A percentile compares a stretch with the other conserved stretches of the same genome.
Conservation (phyloP, 1,140 invertebrate genomes). For the Muscidifurax raptorellus region DNA sequence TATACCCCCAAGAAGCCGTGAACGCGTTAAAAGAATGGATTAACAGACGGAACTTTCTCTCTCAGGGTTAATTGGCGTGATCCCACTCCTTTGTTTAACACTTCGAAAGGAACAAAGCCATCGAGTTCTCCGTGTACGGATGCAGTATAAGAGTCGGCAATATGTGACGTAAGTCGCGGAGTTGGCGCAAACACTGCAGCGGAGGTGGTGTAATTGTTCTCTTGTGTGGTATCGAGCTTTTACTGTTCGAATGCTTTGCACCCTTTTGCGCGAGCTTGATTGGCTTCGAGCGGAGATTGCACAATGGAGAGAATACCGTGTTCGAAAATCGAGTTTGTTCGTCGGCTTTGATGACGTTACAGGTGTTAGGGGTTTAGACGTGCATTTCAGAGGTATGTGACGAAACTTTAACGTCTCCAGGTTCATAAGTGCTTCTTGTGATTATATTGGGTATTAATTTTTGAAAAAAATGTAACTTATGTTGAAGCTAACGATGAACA, state of each 20-base stretch:
- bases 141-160: background rate
- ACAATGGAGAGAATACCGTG: too few relatives aligned
- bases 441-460: too few relatives aligned
- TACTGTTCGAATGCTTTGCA: background rate
- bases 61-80: slow-evolving; percentile 32
- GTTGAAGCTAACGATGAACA: too few relatives aligned
- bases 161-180: background rate
- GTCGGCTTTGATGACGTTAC: too few relatives aligned
- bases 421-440: too few relatives aligned
- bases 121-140: background rate
- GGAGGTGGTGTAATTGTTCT: background rate
- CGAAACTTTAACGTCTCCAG: too few relatives aligned
- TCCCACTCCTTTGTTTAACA: slow-evolving; percentile 33
- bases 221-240: background rate
- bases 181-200: background rate
- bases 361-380: too few relatives aligned
- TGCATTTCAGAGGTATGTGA: too few relatives aligned
- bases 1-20: background rate
- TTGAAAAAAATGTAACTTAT: too few relatives aligned
- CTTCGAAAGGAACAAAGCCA: slow-evolving; percentile 9
- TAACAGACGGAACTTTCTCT: background rate
- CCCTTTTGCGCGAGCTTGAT: background rate
- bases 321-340: background rate
- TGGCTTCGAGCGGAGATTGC: background rate
- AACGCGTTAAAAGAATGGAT: slow-evolving; percentile 13